phyloP scores from a whole-genome alignment of 2,888 invertebrate species.

The Dorcus parallelipipedus region DNA sequence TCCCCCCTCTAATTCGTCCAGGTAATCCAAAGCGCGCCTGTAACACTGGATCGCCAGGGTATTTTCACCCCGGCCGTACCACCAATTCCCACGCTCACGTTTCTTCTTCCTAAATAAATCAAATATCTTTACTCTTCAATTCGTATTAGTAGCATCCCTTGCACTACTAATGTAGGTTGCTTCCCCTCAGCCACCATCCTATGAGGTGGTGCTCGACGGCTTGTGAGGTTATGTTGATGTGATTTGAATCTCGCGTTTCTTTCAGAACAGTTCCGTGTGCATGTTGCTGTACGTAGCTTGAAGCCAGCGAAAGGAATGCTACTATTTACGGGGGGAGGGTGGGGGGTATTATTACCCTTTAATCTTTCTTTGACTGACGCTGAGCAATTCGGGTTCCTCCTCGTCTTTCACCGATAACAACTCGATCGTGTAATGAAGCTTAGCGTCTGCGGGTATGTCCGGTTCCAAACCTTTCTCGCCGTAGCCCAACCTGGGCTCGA shows the following conservation, averaged over 20 bases:
- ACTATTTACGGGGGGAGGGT: no score
- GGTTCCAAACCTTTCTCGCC: conserved; percentile 70
- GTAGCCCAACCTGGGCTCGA: conserved; percentile 80
- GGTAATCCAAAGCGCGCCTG: conserved; percentile 75
- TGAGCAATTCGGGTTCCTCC: conserved; percentile 64
- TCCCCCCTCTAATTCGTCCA: conserved; percentile 71
- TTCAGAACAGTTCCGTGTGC: no score
- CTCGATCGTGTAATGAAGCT: conserved; percentile 68
- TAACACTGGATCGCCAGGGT: conserved; percentile 83
- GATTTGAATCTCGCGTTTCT: no score
- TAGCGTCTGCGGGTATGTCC: conserved; percentile 64
- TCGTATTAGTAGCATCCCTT: no score
- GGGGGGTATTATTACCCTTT: conserved; percentile 60
- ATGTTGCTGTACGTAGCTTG: no score
- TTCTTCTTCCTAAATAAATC: conserved; percentile 59
- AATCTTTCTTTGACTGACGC: conserved; percentile 64
- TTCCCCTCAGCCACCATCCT: no score
- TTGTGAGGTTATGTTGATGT: no score
- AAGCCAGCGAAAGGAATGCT: no score
- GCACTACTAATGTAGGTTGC: no score
- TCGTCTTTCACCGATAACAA: conserved; percentile 66
- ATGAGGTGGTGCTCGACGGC: no score
- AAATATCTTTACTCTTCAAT: not conserved
- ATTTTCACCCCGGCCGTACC: conserved; percentile 80
- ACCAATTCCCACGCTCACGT: conserved; percentile 86